Evolutionary conservation across 2,797 vertebrate species (phyloP).

Genomic region (Telmatherina bonti): DNA sequence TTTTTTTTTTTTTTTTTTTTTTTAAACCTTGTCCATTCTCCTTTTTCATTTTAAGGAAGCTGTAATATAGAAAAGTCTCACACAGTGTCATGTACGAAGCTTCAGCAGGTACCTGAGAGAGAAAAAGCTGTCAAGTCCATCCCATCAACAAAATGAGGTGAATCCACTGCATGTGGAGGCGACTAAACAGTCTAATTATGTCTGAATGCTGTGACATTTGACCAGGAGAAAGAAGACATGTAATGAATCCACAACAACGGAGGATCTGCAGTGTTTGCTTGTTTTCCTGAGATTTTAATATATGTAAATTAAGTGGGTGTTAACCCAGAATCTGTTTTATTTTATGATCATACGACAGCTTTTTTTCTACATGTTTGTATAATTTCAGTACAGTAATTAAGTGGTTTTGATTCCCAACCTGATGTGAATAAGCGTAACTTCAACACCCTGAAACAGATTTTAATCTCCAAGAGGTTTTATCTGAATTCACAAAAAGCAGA

Average conservation of each 20-base stretch:
- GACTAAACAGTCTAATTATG: not conserved
- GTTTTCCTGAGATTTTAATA: not conserved
- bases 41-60: not conserved
- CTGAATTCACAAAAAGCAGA: too few species aligned
- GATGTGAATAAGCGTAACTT: too few species aligned
- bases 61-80: too few species aligned
- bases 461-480: too few species aligned
- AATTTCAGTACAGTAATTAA: too few species aligned
- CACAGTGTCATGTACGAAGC: not conserved
- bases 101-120: not conserved
- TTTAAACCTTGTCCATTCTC: too few species aligned
- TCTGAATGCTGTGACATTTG: not conserved
- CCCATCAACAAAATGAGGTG: not conserved
- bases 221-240: not conserved
- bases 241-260: not conserved
- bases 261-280: not conserved
- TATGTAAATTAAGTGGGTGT: not conserved
- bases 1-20: too few species aligned
- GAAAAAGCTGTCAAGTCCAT: not conserved
- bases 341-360: too few species aligned
- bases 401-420: too few species aligned
- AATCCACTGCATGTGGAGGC: not conserved
- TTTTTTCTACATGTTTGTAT: too few species aligned
- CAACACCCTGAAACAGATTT: too few species aligned
- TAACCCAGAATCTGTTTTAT: too few species aligned